These are phyloP conservation scores for Pogonocichla stellata DNA, from an alignment of 2,113 vertebrate species.

Conservation along the genomic window DNA sequence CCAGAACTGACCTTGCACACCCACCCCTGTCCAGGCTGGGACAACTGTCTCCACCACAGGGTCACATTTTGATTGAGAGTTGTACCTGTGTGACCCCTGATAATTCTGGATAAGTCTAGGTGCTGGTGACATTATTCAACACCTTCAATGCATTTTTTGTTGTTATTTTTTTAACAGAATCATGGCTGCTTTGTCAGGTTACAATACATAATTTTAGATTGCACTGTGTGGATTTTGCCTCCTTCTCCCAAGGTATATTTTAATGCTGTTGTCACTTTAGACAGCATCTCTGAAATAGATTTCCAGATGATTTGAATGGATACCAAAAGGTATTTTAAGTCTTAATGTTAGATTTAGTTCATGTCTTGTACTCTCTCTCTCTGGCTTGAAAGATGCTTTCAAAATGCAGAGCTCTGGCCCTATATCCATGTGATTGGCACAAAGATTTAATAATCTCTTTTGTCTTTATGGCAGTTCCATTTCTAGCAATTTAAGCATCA, in stretches of 20 bases:
- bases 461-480: slow-evolving; percentile 61
- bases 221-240: not conserved
- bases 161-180: not conserved
- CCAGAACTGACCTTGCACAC: not conserved
- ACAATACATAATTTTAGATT: not conserved
- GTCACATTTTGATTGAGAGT: not conserved
- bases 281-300: not conserved
- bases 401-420: slow-evolving; percentile 5
- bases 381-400: slow-evolving; percentile 12
- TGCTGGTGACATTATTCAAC: not conserved
- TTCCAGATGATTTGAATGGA: slow-evolving; percentile 9
- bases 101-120: not conserved
- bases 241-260: not conserved
- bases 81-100: not conserved
- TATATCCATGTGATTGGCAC: slow-evolving; percentile 38
- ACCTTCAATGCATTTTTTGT: not conserved
- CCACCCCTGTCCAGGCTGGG: not conserved
- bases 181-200: not conserved
- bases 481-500: slow-evolving; percentile 57
- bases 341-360: slow-evolving; percentile 8
- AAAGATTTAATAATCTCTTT: slow-evolving; percentile 55
- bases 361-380: not conserved
- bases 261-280: slow-evolving; percentile 1
- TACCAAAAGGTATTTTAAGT: slow-evolving; percentile 21
- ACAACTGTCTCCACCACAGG: not conserved